These are phyloP conservation scores for Stigmatopora argus DNA, from an alignment of 2,113 vertebrate genomes.

Conservation along the genomic window DNA sequence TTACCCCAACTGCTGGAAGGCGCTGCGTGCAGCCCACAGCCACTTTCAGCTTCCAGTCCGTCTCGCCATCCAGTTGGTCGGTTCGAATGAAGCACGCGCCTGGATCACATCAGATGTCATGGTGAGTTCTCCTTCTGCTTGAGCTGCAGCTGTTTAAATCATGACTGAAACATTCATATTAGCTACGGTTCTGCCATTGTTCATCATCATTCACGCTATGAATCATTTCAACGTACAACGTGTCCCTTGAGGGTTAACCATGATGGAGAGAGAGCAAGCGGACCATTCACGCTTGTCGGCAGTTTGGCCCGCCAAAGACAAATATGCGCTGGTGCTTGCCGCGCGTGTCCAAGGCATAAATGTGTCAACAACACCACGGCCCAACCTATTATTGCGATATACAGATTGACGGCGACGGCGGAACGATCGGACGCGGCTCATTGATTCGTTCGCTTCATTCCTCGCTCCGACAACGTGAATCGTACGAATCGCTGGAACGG, in stretches of 20 bases:
- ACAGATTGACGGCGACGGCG: slow-evolving; percentile 50
- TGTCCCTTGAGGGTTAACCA: slow-evolving; percentile 36
- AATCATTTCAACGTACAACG: too few species aligned
- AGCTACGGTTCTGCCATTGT: not conserved
- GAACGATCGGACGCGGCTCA: slow-evolving; percentile 38
- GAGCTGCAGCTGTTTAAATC: not conserved
- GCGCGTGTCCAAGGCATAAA: slow-evolving; percentile 30
- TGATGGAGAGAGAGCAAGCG: slow-evolving; percentile 53
- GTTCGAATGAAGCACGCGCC: slow-evolving; percentile 93
- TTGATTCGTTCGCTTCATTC: slow-evolving; percentile 54
- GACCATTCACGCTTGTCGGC: slow-evolving; percentile 45
- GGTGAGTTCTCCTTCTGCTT: not conserved
- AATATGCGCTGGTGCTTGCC: not conserved
- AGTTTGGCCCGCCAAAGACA: slow-evolving; percentile 8
- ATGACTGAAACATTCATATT: not conserved
- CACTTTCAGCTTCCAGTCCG: slow-evolving; percentile 96
- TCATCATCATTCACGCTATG: too few species aligned
- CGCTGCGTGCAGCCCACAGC: slow-evolving; percentile 91
- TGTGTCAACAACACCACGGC: slow-evolving; percentile 39
- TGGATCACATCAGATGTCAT: slow-evolving; percentile 50
- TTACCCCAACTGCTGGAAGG: slow-evolving; percentile 86
- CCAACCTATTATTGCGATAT: not conserved
- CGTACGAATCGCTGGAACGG: slow-evolving; percentile 28
- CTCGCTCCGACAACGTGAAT: slow-evolving; percentile 42
- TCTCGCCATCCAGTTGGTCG: slow-evolving; percentile 96